A percentile compares a stretch with the other conserved stretches of the same genome.
These are phyloP conservation scores for Clarias macrocephalus DNA, from an alignment of 2,113 vertebrate species.

Conservation along the genomic window DNA sequence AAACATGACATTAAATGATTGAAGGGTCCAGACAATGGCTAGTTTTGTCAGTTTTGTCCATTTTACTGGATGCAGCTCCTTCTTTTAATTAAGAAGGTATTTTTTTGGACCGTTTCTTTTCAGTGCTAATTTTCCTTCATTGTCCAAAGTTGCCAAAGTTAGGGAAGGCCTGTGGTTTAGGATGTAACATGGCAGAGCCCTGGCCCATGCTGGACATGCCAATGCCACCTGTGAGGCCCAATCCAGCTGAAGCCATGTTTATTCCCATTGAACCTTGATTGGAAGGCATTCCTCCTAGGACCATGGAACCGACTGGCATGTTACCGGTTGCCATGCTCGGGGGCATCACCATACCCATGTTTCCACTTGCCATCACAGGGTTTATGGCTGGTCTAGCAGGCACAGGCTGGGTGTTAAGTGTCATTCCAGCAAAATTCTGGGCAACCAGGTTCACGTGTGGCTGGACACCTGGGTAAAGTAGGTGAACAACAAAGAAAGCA, in stretches of 20 bases:
- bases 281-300: slow-evolving; percentile 64
- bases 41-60: slow-evolving; percentile 54
- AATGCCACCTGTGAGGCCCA: slow-evolving; percentile 75
- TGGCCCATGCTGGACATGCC: slow-evolving; percentile 76
- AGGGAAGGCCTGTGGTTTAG: slow-evolving; percentile 98
- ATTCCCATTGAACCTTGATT: slow-evolving; percentile 73
- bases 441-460: slow-evolving; percentile 84
- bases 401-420: slow-evolving; percentile 81
- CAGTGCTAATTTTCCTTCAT: slow-evolving; percentile 68
- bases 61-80: slow-evolving; percentile 68
- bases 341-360: slow-evolving; percentile 80
- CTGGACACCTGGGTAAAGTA: slow-evolving; percentile 72
- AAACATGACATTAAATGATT: slow-evolving; percentile 25
- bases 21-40: slow-evolving; percentile 49
- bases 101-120: slow-evolving; percentile 42
- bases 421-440: slow-evolving; percentile 88
- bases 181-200: slow-evolving; percentile 77
- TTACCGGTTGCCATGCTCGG: slow-evolving; percentile 80
- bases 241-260: slow-evolving; percentile 73
- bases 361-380: slow-evolving; percentile 73
- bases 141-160: slow-evolving; percentile 98
- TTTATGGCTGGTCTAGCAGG: slow-evolving; percentile 75
- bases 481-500: background rate
- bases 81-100: slow-evolving; percentile 67
- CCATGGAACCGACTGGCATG: slow-evolving; percentile 83